Evolutionary conservation across 2,113 vertebrate species (phyloP).

Genomic region (Solea senegalensis): DNA sequence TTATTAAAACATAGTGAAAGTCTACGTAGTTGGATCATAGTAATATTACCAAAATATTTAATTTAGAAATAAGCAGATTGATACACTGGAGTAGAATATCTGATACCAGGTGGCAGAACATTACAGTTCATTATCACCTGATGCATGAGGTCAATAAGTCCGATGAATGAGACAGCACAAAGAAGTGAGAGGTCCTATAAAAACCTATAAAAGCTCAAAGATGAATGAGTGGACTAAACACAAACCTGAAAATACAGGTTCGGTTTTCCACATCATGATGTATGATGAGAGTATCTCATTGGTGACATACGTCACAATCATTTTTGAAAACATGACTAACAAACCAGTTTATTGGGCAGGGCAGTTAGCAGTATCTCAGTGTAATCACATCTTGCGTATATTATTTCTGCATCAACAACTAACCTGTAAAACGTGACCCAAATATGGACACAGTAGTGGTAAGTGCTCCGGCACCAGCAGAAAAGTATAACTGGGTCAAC

Average conservation of each 20-base stretch:
- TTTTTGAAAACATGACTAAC: constrained; percentile 7
- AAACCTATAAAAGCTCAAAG: constrained; percentile 30
- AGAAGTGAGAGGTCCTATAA: neutral
- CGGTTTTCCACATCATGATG: neutral
- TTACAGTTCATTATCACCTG: neutral
- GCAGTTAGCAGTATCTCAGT: neutral
- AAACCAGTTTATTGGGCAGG: neutral
- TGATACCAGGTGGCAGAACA: neutral
- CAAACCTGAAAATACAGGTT: constrained; percentile 13
- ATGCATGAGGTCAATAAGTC: neutral
- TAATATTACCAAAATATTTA: neutral
- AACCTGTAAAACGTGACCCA: neutral
- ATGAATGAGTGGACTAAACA: neutral
- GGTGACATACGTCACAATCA: neutral
- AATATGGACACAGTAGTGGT: neutral
- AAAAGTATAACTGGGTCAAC: constrained; percentile 34
- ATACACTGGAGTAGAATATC: neutral
- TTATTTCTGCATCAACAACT: neutral
- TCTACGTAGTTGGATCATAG: neutral
- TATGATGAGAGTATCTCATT: neutral
- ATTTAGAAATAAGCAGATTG: neutral
- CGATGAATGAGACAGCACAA: neutral
- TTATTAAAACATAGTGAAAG: no score
- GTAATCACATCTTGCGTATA: neutral
- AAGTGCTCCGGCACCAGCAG: neutral